A percentile compares a stretch with the other conserved stretches of the same genome.
phyloP scores from a whole-genome alignment of 2,797 vertebrate species.

The Enteromius argenteus region DNA sequence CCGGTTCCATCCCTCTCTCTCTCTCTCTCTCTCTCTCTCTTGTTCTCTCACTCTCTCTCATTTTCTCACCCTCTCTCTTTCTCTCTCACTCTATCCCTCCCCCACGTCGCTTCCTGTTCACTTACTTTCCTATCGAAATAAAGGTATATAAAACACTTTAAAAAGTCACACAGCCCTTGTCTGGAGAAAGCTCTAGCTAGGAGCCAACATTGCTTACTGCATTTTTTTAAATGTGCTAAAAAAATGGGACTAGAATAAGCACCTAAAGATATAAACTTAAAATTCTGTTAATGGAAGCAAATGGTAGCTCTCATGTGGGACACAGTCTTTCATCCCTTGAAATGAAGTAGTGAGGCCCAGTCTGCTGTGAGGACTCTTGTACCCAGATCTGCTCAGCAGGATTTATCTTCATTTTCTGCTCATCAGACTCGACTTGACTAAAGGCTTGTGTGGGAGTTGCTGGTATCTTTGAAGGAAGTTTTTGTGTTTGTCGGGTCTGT shows the following conservation, averaged over 20 bases:
- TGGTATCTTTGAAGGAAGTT: constrained; percentile 41
- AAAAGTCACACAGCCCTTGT: not conserved
- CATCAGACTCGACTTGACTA: constrained; percentile 21
- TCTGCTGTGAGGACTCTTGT: constrained; percentile 26
- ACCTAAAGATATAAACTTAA: constrained; percentile 22
- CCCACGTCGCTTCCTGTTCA: not conserved
- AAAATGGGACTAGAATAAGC: not conserved
- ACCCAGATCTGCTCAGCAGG: constrained; percentile 23
- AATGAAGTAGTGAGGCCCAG: constrained; percentile 11
- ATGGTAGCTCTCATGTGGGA: not conserved
- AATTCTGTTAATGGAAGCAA: constrained; percentile 14
- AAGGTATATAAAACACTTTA: not conserved
- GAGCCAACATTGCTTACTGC: not conserved
- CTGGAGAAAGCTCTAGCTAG: not conserved
- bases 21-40: too few relatives aligned
- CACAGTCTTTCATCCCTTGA: constrained; percentile 21
- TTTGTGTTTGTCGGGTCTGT: constrained; percentile 43
- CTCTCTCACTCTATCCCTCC: too few relatives aligned
- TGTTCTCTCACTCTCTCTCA: too few relatives aligned
- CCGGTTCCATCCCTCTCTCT: too few relatives aligned
- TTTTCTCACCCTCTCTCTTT: too few relatives aligned
- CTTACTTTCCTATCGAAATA: not conserved
- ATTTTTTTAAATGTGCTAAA: not conserved
- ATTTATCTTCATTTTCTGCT: constrained; percentile 34
- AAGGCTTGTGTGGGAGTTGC: constrained; percentile 22